Evolutionary conservation across 2,113 vertebrate species (phyloP), one percentile per base, ranked within the genome.

Genomic region (Petrocephalus zakoni): DNA sequence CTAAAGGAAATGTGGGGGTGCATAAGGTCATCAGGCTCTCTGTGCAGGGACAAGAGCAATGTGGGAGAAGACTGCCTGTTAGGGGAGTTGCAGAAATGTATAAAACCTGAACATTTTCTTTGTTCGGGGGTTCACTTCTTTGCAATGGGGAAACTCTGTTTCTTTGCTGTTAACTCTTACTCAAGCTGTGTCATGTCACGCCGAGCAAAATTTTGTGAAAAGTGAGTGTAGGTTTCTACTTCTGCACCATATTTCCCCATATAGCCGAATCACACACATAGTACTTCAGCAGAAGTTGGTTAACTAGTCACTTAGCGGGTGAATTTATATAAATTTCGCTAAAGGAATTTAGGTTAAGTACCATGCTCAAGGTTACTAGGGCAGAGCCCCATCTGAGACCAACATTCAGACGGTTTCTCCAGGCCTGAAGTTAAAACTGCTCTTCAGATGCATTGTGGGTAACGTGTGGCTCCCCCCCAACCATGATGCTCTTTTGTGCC

Each of bases 281-380:
- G 15, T 5, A 37, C 68, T 34, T 34, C 29, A 72, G 11, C 34
- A 75, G 34, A 37, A 75, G 29, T 75, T 37, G 17, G 68, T 37
- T 75, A 75, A 37, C 68, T 75, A 75, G n/a, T 75, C 17, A 37
- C 15, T 75, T 82, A n/a, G 21, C 7, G 42, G 6, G 37, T 47
- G 37, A 82, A 46, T 47, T 82, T 22, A 83, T 47, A 83, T 83
- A 49, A 47, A 46, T 49, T 49, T 22, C 46, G 29, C 61, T 68
- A 68, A 68, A 68, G 61, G 61, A 81, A 81, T 46, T 81, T 37
- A 81, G 75, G 75, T 68, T 81, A 81, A 81, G 42, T 81, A 81
- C 75, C 42, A 46, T 21, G 17, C 17, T 42, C 37, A 81, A 81
- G 42, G 42, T 37, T 46, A 81, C 37, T 81, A 81, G 75, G 25